phyloP scores from a whole-genome alignment of 1,140 invertebrate genomes.

The Panagrolaimus sp. region DNA sequence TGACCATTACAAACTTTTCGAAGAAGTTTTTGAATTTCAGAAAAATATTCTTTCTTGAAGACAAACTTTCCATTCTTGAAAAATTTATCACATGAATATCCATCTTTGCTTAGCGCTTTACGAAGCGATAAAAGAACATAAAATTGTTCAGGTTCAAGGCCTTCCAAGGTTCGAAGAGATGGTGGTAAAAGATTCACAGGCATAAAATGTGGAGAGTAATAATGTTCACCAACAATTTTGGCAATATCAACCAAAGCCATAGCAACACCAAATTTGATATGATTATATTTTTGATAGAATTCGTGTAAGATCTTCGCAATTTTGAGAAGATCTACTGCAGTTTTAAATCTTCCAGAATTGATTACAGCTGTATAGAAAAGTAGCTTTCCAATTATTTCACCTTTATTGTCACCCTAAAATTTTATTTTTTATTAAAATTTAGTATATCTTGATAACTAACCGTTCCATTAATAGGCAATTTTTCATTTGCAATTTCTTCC shows the following conservation, averaged over 20 bases:
- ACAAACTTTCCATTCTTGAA: neutral
- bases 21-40: neutral
- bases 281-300: neutral
- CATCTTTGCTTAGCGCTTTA: neutral
- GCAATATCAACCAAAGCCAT: neutral
- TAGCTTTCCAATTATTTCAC: neutral
- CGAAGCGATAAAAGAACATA: neutral
- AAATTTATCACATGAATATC: neutral
- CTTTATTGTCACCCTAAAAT: conserved; percentile 4
- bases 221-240: neutral
- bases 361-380: neutral
- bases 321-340: neutral
- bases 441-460: neutral
- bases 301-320: neutral
- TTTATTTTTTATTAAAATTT: neutral
- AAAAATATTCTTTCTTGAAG: neutral
- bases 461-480: neutral
- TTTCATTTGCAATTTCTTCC: neutral
- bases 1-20: neutral
- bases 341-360: neutral
- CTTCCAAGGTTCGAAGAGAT: neutral
- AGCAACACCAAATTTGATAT: neutral
- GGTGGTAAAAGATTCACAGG: neutral
- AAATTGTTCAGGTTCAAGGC: neutral
- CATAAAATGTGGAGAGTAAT: neutral